Base-by-base conservation (phyloP, 2,888 invertebrate genomes). In the Chrysina gloriosa region DNA sequence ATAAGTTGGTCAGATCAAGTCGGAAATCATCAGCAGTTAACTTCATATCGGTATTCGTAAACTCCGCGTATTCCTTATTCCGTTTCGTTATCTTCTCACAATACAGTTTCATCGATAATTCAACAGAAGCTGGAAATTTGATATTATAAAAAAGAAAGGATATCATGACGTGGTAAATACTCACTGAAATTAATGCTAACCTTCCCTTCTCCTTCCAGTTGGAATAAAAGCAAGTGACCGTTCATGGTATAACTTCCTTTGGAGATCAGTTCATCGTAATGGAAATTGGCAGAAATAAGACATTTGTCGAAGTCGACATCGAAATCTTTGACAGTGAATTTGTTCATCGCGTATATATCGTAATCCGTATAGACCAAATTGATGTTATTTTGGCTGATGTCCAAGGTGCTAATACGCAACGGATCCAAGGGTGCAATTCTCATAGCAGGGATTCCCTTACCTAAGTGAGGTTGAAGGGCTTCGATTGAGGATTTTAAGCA, bases 131-230 rank as follows among this genome's bases (percentile, higher is more conserved):
- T 52, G 31, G 9, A 52, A 52, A 19, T 23, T 45, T 3, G 9
- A 45, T 4, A 39, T 39, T 39, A 39, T 39, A 39, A 1, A 39
- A 9, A 31, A 31, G 1, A 31, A 2, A 31, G 7, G 7, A 31
- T 9, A 31, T 31, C 7, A 2, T 7, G 9, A n/a, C n/a, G 6
- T 39, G 5, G 19, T 14, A 6, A 1, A 3, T 14, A 82, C 85
- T 82, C 76, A 85, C 85, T 84, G 73, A 85, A 84, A 68, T 85
- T 85, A 71, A 84, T 84, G 69, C 78, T 81, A 73, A 84, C 84
- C 47, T 76, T 79, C 47, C 86, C 86, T 68, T 76, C 76, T 3
- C 84, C 84, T 67, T 77, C 81, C 14, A 85, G 77, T 1, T 84
- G 83, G n/a, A 86, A 74, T 21, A 85, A 74, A 1, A 86, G 75